Evolutionary conservation across 2,888 invertebrate species (phyloP).

Genomic region (Mythimna loreyi): DNA sequence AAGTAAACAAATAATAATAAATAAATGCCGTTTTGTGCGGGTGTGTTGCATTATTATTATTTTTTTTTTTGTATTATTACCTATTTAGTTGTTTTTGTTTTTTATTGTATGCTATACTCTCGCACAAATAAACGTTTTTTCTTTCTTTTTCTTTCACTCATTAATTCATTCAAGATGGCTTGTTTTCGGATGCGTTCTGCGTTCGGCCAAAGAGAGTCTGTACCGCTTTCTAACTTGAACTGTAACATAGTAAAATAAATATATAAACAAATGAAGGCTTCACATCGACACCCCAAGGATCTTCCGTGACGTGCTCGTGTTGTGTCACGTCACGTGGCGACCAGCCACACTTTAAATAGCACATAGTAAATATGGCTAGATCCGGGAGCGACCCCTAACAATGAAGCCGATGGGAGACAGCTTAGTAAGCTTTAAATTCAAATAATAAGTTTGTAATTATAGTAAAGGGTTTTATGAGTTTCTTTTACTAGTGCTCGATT

Average conservation of each 20-base stretch:
- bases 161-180: too few species aligned
- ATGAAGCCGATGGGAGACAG: too few species aligned
- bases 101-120: too few species aligned
- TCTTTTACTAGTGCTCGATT: too few species aligned
- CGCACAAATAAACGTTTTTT: too few species aligned
- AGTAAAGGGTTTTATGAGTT: not conserved
- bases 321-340: conserved; percentile 32
- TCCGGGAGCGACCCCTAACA: conserved; percentile 37
- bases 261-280: conserved; percentile 52
- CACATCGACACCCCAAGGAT: conserved; percentile 47
- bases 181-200: not conserved
- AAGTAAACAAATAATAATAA: too few species aligned
- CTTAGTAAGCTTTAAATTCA: not conserved
- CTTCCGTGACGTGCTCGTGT: conserved; percentile 22
- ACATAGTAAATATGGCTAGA: conserved; percentile 32
- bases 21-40: too few species aligned
- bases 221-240: conserved; percentile 31
- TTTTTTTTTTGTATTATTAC: too few species aligned
- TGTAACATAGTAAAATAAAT: conserved; percentile 38
- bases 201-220: not conserved
- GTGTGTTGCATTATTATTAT: too few species aligned
- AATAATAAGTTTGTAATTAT: not conserved
- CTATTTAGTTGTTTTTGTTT: too few species aligned
- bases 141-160: too few species aligned
- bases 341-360: conserved; percentile 17